phyloP scores from a whole-genome alignment of 1,140 invertebrate species.

The Tigriopus japonicus region DNA sequence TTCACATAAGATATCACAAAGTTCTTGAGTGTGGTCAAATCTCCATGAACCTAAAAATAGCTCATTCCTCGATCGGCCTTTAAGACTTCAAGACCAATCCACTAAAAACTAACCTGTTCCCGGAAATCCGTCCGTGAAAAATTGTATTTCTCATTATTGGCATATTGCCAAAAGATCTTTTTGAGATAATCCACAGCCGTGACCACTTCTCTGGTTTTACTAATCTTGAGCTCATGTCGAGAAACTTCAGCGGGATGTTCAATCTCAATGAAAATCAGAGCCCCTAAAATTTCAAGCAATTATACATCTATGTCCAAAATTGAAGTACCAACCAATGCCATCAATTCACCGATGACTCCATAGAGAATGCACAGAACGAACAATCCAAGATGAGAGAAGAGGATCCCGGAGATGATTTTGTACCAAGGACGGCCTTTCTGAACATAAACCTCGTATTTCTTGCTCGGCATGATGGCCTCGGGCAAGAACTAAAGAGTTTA shows the following conservation, averaged over 20 bases:
- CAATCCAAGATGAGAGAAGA: conserved; percentile 21
- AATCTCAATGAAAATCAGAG: conserved; percentile 19
- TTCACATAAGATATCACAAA: conserved; percentile 19
- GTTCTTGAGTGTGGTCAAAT: conserved; percentile 18
- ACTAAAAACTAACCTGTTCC: no score
- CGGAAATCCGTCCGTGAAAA: background rate
- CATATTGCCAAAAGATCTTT: conserved; percentile 7
- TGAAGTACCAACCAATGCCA: no score
- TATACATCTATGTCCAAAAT: background rate
- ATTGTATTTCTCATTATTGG: conserved; percentile 9
- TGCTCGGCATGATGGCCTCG: background rate
- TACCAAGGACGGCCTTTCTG: background rate
- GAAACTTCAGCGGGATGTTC: conserved; percentile 17
- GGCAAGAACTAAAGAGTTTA: no score
- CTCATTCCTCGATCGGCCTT: no score
- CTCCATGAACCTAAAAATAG: conserved; percentile 1
- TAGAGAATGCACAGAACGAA: conserved; percentile 20
- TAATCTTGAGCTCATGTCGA: conserved; percentile 2
- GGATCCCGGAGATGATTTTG: conserved; percentile 15
- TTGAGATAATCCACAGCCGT: background rate
- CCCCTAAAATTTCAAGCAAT: conserved; percentile 14
- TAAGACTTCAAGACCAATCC: no score
- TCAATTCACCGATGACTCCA: conserved; percentile 15
- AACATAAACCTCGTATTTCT: conserved; percentile 9
- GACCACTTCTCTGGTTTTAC: conserved; percentile 3